phyloP scores from a whole-genome alignment of 2,797 vertebrate genomes.

The Xenops minutus region DNA sequence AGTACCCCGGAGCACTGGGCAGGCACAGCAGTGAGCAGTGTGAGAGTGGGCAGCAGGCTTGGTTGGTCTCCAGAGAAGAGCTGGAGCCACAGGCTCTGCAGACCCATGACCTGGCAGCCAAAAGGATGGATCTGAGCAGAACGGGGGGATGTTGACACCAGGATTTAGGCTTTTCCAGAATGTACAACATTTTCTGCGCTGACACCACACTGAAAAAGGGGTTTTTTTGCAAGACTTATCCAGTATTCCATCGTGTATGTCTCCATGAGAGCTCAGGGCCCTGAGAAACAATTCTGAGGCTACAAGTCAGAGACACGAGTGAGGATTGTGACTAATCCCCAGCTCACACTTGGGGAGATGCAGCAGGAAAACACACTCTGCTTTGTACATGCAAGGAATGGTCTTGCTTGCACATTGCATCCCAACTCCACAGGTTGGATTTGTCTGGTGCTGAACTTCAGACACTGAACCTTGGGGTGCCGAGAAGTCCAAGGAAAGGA shows the following conservation, averaged over 20 bases:
- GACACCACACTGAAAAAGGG: not conserved
- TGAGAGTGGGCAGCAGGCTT: not conserved
- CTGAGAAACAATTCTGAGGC: not conserved
- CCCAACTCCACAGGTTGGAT: not conserved
- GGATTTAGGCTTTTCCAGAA: not conserved
- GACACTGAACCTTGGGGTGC: not conserved
- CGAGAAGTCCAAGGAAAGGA: not conserved
- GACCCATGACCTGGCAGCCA: not conserved
- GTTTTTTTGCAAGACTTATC: not conserved
- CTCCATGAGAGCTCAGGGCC: not conserved
- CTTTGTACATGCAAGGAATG: not conserved
- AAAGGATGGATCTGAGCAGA: not conserved
- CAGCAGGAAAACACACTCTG: not conserved
- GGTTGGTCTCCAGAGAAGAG: not conserved
- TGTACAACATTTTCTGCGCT: not conserved
- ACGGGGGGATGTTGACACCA: not conserved
- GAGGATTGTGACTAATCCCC: not conserved
- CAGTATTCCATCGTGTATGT: accelerated
- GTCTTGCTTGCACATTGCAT: not conserved
- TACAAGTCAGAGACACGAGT: not conserved
- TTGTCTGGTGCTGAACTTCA: not conserved
- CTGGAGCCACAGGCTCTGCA: not conserved
- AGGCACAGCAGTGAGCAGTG: not conserved
- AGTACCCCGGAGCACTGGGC: accelerated
- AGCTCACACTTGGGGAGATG: not conserved